A percentile compares a stretch with the other conserved stretches of the same genome.
Conservation (phyloP, 2,888 invertebrate genomes). For the Aphidoletes aphidimyza region DNA sequence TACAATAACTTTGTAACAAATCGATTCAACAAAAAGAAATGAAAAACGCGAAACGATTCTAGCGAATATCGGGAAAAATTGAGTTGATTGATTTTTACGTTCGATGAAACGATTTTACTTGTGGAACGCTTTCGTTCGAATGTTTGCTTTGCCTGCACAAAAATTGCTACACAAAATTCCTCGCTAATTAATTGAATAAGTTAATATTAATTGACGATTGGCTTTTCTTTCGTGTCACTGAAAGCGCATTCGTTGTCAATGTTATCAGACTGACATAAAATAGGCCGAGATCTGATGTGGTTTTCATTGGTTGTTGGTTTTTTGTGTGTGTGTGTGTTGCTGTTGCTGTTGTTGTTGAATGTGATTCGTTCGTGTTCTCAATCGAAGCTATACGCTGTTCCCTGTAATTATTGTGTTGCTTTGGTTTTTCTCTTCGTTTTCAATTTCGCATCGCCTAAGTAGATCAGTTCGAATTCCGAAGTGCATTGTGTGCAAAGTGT, state of each 20-base stretch:
- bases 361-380: no score
- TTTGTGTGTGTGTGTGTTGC: no score
- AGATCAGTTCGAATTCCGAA: conserved; percentile 10
- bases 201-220: conserved; percentile 48
- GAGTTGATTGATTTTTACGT: conserved; percentile 49
- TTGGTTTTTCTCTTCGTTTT: neutral
- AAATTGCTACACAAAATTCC: neutral
- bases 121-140: neutral
- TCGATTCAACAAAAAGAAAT: neutral
- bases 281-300: neutral
- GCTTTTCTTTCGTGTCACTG: neutral
- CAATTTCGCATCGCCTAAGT: neutral
- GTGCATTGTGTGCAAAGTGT: conserved; percentile 22
- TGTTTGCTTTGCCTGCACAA: neutral
- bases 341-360: no score
- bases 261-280: neutral
- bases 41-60: neutral
- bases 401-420: neutral
- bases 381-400: no score
- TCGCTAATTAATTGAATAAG: conserved; percentile 54
- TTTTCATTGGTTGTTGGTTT: neutral
- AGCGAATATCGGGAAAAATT: conserved; percentile 36
- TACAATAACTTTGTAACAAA: neutral
- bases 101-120: neutral
- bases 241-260: neutral